These are phyloP conservation scores for Bambusicola thoracicus DNA, from an alignment of 2,113 vertebrate genomes.

Conservation along the genomic window DNA sequence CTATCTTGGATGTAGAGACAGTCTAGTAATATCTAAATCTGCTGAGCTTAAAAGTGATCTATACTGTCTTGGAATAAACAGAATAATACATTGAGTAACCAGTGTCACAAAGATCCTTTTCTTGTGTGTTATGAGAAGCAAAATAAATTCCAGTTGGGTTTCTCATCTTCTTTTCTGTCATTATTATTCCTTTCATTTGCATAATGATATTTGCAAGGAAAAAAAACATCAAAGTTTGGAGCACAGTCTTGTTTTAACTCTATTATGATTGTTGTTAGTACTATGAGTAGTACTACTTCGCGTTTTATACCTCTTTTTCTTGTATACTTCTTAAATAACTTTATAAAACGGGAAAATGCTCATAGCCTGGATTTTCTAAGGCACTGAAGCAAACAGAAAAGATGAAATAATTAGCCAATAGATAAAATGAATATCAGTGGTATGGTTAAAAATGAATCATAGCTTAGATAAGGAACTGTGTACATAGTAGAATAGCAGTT, in stretches of 20 bases:
- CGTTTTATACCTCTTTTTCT: neutral
- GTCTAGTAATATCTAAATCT: neutral
- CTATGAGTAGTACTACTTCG: neutral
- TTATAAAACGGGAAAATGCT: neutral
- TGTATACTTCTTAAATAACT: neutral
- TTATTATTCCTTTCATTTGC: slow-evolving; percentile 8
- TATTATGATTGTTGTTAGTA: slow-evolving; percentile 33
- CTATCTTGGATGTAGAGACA: neutral
- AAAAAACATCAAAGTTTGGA: neutral
- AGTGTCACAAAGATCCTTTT: neutral
- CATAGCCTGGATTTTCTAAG: neutral
- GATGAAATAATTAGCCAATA: neutral
- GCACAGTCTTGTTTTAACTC: neutral
- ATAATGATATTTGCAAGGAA: neutral
- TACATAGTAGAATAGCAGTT: neutral
- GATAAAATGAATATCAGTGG: neutral
- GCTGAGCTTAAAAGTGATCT: neutral
- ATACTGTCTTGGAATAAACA: neutral
- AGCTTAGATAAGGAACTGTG: neutral
- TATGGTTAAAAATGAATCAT: neutral
- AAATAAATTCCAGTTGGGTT: neutral
- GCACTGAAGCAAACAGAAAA: neutral
- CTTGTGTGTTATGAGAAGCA: neutral
- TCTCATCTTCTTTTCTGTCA: neutral
- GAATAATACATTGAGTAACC: neutral